Base-by-base conservation (phyloP, 2,113 vertebrate species). In the Rhinoptilus africanus region DNA sequence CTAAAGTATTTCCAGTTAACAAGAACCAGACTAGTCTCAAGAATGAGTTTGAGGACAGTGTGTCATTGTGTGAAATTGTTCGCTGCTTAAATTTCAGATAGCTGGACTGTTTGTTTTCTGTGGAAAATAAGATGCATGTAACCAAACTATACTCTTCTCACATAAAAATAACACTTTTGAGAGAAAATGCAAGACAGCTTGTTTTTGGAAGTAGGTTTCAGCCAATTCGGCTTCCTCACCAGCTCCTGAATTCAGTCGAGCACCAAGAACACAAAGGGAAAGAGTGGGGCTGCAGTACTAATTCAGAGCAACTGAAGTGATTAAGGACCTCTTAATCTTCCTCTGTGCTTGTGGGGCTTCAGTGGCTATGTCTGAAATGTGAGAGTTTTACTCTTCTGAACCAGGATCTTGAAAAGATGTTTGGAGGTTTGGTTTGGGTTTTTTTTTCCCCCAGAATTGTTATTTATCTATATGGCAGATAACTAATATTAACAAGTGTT, bases 401-500 rank as follows among this genome's bases (percentile, higher is more conserved):
- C 14, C 4, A 43, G 30, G 54, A 14, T 48, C 39, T 53, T 72
- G 22, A 64, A 80, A 64, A 86, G 23, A 7, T 20, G 10, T 66
- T 64, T 27, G 5, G n/a, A n/a, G n/a, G 3, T 6, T 62, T 34
- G 27, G 30, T 37, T 11, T n/a, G 30, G 7, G 24, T 21, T 23
- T 8, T 23, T 6, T 10, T 23, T 6, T 10, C 11, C 4, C 8
- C 13, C 7, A 7, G 12, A n/a, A 20, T 53, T 0, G 0, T 79
- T 59, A 12, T 35, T 75, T 69, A 28, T 57, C 10, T 47, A 0
- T 41, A 5, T 82, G 27, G 14, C 18, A 72, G 35, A 21, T 74
- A 53, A 53, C 16, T 37, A 30, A 27, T n/a, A 12, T 28, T 75
- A 83, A 64, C 19, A 76, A 15, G 6, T 27, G 41, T 83, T 91